phyloP scores from a whole-genome alignment of 1,140 invertebrate species.

The Dufourea novaeangliae region DNA sequence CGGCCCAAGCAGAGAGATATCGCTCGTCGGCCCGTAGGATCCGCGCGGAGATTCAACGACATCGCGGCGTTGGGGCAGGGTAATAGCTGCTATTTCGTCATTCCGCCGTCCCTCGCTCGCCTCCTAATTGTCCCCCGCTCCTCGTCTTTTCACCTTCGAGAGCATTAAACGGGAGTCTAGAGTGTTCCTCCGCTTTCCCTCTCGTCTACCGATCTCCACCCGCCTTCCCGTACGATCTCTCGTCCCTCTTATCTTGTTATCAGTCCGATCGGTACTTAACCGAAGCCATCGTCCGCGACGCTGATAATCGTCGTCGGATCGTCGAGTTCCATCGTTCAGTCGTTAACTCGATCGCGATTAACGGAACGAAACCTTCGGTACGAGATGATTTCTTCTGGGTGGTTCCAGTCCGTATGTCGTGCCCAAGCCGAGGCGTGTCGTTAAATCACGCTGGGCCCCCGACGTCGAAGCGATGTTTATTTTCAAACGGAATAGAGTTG shows the following conservation, averaged over 20 bases:
- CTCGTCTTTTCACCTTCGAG: constrained; percentile 53
- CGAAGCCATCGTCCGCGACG: not conserved
- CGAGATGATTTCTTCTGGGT: too few relatives aligned
- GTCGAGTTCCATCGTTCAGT: not conserved
- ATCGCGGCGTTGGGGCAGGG: constrained; percentile 49
- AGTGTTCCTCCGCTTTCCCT: not conserved
- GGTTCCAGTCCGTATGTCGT: too few relatives aligned
- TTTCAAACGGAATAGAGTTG: not conserved
- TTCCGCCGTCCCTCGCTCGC: constrained; percentile 33
- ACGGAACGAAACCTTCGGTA: too few relatives aligned
- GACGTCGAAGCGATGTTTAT: not conserved
- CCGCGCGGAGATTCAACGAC: constrained; percentile 44
- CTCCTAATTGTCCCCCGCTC: constrained; percentile 58
- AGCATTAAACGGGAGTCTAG: constrained; percentile 19
- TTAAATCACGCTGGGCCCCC: not conserved
- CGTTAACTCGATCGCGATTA: not conserved
- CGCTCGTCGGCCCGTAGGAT: constrained; percentile 38
- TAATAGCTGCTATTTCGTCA: constrained; percentile 63
- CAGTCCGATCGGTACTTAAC: constrained; percentile 13
- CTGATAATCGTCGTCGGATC: not conserved
- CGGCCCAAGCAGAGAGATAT: constrained; percentile 24
- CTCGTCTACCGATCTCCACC: not conserved
- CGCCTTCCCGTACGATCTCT: not conserved
- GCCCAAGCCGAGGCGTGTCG: not conserved
- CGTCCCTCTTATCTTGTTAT: not conserved